Conservation (phyloP, 2,888 invertebrate genomes). For the Hydrotaea cyrtoneurina region DNA sequence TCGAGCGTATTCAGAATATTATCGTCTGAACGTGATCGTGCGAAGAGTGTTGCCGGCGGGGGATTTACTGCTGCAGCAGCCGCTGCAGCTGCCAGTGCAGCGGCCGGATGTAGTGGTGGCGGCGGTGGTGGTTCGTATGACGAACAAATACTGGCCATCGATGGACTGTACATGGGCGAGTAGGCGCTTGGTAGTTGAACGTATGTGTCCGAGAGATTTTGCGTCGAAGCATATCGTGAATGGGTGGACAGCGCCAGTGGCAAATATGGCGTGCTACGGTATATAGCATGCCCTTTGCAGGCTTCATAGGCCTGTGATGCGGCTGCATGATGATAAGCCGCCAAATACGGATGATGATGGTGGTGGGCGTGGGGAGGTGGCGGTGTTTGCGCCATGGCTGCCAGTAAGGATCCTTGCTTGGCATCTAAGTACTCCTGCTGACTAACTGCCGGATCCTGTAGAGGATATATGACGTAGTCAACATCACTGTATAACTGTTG, state of each 20-base stretch:
- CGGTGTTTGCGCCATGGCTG: constrained; percentile 85
- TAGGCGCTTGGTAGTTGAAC: constrained; percentile 85
- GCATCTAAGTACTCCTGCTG: constrained; percentile 95
- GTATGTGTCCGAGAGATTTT: constrained; percentile 89
- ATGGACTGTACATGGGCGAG: constrained; percentile 85
- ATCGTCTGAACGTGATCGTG: constrained; percentile 90
- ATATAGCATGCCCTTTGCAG: constrained; percentile 87
- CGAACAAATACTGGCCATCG: constrained; percentile 85
- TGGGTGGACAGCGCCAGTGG: constrained; percentile 85
- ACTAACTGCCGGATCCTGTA: constrained; percentile 93
- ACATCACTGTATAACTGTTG: constrained; percentile 95
- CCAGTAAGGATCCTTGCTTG: constrained; percentile 86
- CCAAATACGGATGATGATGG: constrained; percentile 81
- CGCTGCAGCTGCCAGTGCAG: constrained; percentile 75
- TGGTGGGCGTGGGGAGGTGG: constrained; percentile 80
- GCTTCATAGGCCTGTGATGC: constrained; percentile 78
- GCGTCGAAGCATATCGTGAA: constrained; percentile 89
- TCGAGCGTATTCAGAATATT: constrained; percentile 88
- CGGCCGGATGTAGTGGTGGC: constrained; percentile 83
- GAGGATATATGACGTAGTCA: constrained; percentile 94
- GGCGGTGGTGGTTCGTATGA: constrained; percentile 86
- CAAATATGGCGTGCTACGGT: constrained; percentile 91
- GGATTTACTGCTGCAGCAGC: constrained; percentile 50
- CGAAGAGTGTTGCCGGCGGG: constrained; percentile 82
- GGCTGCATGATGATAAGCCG: constrained; percentile 75